Evolutionary conservation across 2,797 vertebrate species (phyloP).

Genomic region (Mus minutoides): DNA sequence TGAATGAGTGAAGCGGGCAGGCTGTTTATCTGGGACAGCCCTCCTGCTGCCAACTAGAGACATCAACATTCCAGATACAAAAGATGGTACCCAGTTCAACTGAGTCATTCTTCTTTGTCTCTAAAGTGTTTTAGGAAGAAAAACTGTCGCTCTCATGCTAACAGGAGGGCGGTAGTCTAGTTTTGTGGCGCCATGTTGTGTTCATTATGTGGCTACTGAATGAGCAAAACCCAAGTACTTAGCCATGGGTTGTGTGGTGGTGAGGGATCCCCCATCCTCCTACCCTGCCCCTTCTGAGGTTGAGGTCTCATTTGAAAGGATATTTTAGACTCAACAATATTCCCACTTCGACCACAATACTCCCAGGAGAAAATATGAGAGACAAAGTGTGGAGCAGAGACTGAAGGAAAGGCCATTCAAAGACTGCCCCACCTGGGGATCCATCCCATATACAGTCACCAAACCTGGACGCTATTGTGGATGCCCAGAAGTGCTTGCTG

Average conservation of each 20-base stretch:
- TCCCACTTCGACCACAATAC: constrained; percentile 38
- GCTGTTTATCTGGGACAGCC: constrained; percentile 52
- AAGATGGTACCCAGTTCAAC: constrained; percentile 65
- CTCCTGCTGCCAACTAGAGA: constrained; percentile 65
- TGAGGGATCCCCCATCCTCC: not conserved
- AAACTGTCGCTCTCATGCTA: constrained; percentile 67
- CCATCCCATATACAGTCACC: no score
- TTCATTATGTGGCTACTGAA: constrained; percentile 63
- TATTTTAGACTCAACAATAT: constrained; percentile 69
- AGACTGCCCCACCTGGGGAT: no score
- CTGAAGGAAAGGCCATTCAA: no score
- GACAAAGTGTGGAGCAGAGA: no score
- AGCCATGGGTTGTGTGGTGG: not conserved
- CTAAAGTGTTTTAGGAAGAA: constrained; percentile 53
- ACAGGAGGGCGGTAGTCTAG: constrained; percentile 61
- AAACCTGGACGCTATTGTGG: no score
- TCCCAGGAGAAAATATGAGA: no score
- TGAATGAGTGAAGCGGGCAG: constrained; percentile 57
- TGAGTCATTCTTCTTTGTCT: constrained; percentile 68
- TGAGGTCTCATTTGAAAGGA: constrained; percentile 62
- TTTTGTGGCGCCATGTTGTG: constrained; percentile 52
- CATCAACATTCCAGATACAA: constrained; percentile 60
- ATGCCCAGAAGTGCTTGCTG: no score
- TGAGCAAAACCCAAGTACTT: constrained; percentile 69
- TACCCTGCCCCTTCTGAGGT: not conserved